Evolutionary conservation across 2,797 vertebrate genomes (phyloP).

Genomic region (Phaenicophaeus curvirostris): DNA sequence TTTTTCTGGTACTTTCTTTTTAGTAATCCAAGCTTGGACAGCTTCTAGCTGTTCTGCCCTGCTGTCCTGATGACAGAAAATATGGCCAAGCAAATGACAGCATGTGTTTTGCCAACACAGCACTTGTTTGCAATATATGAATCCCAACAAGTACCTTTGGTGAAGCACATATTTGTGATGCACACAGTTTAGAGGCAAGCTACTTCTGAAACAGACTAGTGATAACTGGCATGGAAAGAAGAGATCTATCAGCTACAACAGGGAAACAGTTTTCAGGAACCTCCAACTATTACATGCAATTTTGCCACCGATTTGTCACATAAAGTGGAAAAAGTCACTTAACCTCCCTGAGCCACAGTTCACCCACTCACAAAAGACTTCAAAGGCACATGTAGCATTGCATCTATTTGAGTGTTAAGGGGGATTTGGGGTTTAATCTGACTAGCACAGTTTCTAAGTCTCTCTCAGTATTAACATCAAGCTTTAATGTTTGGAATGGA

Average conservation of each 20-base stretch:
- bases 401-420: not conserved
- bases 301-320: not conserved
- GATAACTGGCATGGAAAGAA: not conserved
- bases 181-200: not conserved
- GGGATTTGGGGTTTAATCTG: slow-evolving; percentile 7
- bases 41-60: not conserved
- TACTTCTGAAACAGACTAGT: not conserved
- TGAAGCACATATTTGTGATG: not conserved
- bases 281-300: not conserved
- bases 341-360: not conserved
- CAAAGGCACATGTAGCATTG: not conserved
- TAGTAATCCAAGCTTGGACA: not conserved
- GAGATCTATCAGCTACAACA: not conserved
- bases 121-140: not conserved
- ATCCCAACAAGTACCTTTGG: not conserved
- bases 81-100: not conserved
- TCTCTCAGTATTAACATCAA: not conserved
- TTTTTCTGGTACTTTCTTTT: slow-evolving; percentile 75
- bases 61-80: not conserved
- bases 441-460: not conserved
- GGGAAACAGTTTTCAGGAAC: not conserved
- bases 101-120: not conserved
- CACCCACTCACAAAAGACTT: slow-evolving; percentile 6
- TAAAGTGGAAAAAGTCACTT: not conserved
- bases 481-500: not conserved